A percentile compares a stretch with the other conserved stretches of the same genome.
Conservation (phyloP, 2,113 vertebrate genomes). For the Callospermophilus lateralis region DNA sequence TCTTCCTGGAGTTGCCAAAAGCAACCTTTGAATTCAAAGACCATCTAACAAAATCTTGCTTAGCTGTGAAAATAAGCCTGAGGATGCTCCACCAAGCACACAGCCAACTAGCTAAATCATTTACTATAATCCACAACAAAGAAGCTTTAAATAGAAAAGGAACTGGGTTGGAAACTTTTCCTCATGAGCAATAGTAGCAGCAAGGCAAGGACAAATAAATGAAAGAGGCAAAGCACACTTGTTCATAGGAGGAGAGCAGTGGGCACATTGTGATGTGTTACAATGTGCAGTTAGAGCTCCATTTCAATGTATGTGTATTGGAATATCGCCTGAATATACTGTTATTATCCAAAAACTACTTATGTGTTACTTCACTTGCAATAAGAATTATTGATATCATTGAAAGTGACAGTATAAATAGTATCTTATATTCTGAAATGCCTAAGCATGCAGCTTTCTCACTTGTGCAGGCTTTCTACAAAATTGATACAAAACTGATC, state of each 20-base stretch:
- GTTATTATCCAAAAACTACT: slow-evolving; percentile 40
- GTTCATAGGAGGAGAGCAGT: background rate
- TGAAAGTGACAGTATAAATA: slow-evolving; percentile 42
- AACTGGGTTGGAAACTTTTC: slow-evolving; percentile 81
- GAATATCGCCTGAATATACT: slow-evolving; percentile 67
- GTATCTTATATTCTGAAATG: background rate
- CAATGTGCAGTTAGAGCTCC: background rate
- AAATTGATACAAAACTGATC: slow-evolving; percentile 60
- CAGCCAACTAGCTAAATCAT: slow-evolving; percentile 84
- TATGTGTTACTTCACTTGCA: background rate
- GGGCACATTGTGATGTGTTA: slow-evolving; percentile 7
- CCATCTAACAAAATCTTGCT: slow-evolving; percentile 88
- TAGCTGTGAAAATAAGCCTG: slow-evolving; percentile 88
- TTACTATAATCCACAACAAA: slow-evolving; percentile 86
- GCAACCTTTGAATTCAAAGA: slow-evolving; percentile 85
- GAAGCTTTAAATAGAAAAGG: slow-evolving; percentile 83
- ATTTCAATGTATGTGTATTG: slow-evolving; percentile 60
- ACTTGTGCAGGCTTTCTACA: background rate
- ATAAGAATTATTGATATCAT: slow-evolving; percentile 49
- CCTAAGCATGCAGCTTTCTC: background rate
- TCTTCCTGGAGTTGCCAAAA: slow-evolving; percentile 82
- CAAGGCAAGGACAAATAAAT: slow-evolving; percentile 71
- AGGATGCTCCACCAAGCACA: slow-evolving; percentile 85
- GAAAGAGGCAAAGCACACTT: background rate
- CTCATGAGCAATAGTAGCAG: slow-evolving; percentile 79